These are phyloP conservation scores for Himalopsyche kuldschensis DNA, from an alignment of 2,888 invertebrate species.

Conservation along the genomic window DNA sequence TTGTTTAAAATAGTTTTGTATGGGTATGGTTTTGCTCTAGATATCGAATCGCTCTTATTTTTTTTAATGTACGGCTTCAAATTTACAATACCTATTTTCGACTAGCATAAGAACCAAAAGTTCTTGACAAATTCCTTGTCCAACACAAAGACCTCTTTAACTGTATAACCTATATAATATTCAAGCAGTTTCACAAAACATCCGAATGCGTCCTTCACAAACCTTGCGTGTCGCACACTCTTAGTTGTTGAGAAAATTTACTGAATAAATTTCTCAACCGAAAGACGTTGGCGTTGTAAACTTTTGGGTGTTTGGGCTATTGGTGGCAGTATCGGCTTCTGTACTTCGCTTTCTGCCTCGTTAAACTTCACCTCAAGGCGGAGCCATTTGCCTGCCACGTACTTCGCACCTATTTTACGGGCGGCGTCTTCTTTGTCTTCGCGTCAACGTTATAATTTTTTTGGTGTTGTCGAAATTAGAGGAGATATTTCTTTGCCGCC, in stretches of 20 bases:
- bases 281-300: not conserved
- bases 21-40: too few relatives aligned
- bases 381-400: not conserved
- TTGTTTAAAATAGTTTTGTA: too few relatives aligned
- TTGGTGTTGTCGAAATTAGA: too few relatives aligned
- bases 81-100: too few relatives aligned
- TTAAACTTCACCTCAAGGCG: not conserved
- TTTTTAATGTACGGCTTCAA: too few relatives aligned
- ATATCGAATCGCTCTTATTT: too few relatives aligned
- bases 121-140: not conserved
- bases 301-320: not conserved
- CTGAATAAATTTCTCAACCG: not conserved
- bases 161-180: too few relatives aligned
- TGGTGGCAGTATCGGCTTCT: not conserved
- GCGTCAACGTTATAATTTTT: too few relatives aligned
- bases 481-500: too few relatives aligned
- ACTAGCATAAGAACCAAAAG: too few relatives aligned
- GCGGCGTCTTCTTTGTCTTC: not conserved
- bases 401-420: not conserved
- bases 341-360: not conserved
- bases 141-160: too few relatives aligned
- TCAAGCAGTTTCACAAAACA: not conserved
- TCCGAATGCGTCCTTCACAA: not conserved
- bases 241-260: not conserved
- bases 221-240: not conserved